Base-by-base conservation (phyloP, 2,888 invertebrate species). In the Caenorhabditis sp. region DNA sequence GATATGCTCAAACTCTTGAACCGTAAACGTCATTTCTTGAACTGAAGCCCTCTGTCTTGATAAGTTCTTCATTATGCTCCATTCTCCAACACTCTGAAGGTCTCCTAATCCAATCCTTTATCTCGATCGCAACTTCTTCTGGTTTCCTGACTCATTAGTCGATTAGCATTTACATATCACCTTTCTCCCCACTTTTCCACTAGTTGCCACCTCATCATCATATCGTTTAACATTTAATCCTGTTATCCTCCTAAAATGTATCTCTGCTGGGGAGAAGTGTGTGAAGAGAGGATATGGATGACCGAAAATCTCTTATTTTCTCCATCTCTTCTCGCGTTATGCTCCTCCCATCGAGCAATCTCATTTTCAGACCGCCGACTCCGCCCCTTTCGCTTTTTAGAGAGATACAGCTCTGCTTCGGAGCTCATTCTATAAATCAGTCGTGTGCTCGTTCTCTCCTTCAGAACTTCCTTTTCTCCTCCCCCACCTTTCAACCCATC, bases 221-320 rank as follows among this genome's bases (percentile, higher is more conserved):
- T 77, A 77, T 54, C 76, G 68, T 58, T 56, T 64, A 64, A 54
- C 64, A 64, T 63, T 51, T 77, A 77, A 77, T 77, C 77, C 77
- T 77, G 77, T 77, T 77, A 77, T 70, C 75, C 31, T 38, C 54
- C 69, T 69, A 47, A 70, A 76, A 76, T 69, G 76, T 76, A 76
- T 76, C 49, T 68, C 31, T 54, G 51, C 51, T 59, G 19, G 31
- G 16, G 28, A 38, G 22, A 35, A 38, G 73, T 31, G 66, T 26
- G 54, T 26, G 54, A 28, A 41, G 54, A 38, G 54, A 38, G 54
- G 68, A 54, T 38, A 44, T 28, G 51, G 58, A 61, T 77, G 77
- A 77, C 69, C 77, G 77, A 77, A 77, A 77, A 77, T 77, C 77
- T 70, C 8, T 44, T 19, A 35, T 44, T 56, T 38, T 51, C 49